Evolutionary conservation across 2,113 vertebrate species (phyloP), one percentile per base, ranked within the genome.

Genomic region (Pimephales promelas): DNA sequence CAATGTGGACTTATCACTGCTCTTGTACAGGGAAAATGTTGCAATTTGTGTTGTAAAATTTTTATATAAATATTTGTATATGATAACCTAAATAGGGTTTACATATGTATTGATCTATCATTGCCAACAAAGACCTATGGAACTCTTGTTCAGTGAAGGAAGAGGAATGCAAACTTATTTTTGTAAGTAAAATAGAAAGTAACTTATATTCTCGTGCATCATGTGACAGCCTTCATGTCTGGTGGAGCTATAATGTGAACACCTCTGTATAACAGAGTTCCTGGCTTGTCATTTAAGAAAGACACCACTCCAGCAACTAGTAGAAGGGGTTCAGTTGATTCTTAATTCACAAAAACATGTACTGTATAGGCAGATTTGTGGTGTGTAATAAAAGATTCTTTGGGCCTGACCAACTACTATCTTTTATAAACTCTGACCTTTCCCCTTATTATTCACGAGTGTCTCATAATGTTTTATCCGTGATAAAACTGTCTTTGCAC

Each of bases 41-140:
- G 93, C 93, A 92, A 93, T 92, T 94, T 91, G 94, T 94, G 93
- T 91, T 93, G 92, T 93, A 93, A 92, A 92, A 91, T 89, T 93
- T 94, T 94, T 94, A 93, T 94, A 94, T 94, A 89, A 93, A 93
- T 93, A 94, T 94, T 94, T 94, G 93, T 94, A 94, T 92, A 93
- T 93, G 91, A 93, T 90, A 92, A 91, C 89, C 93, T 92, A 92
- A 89, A 88, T 92, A 93, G 92, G 90, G 91, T 87, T 92, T 91
- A 91, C 92, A 93, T 87, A 91, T 90, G 90, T 90, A 86, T 86
- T 86, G 90, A 84, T 93, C 90, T 90, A 90, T 90, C 88, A 90
- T 90, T 89, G 89, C 91, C 90, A 90, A 90, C 89, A 88, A 91
- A 93, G 90, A 80, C 80, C 82, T 83, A 83, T 77, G 81, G 59